Conservation (phyloP, 2,888 invertebrate species). For the Lycophotia porphyrea region DNA sequence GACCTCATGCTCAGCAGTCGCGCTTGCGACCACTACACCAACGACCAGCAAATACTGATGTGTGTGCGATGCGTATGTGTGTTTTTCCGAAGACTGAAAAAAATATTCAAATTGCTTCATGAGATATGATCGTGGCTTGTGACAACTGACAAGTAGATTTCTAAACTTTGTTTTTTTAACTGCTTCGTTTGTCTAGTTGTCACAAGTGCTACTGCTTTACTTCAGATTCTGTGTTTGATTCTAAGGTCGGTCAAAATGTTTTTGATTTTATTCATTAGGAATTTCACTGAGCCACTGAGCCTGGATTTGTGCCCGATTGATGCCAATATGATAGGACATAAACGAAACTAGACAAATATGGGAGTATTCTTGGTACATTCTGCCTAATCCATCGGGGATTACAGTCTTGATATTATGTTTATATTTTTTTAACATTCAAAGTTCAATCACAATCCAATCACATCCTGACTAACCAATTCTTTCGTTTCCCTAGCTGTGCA, state of each 20-base stretch:
- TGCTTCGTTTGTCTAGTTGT: no score
- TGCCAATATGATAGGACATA: not conserved
- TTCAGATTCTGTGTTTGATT: not conserved
- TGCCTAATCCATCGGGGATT: not conserved
- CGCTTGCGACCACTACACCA: no score
- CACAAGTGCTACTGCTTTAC: no score
- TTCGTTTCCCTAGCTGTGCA: constrained; percentile 1
- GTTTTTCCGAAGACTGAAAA: not conserved
- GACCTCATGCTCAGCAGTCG: no score
- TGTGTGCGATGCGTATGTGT: not conserved
- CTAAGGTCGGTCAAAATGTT: not conserved
- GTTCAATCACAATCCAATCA: not conserved
- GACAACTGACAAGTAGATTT: not conserved
- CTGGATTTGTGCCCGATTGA: not conserved
- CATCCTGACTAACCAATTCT: not conserved
- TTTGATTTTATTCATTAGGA: not conserved
- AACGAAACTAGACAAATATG: no score
- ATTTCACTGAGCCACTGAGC: not conserved
- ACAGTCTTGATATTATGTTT: not conserved
- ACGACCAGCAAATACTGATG: not conserved
- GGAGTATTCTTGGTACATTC: not conserved
- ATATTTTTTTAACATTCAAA: not conserved
- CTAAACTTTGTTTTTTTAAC: no score
- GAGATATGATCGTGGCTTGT: no score
- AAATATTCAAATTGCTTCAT: not conserved